Evolutionary conservation across 2,888 invertebrate species (phyloP).

Genomic region (Nomada ferruginata): DNA sequence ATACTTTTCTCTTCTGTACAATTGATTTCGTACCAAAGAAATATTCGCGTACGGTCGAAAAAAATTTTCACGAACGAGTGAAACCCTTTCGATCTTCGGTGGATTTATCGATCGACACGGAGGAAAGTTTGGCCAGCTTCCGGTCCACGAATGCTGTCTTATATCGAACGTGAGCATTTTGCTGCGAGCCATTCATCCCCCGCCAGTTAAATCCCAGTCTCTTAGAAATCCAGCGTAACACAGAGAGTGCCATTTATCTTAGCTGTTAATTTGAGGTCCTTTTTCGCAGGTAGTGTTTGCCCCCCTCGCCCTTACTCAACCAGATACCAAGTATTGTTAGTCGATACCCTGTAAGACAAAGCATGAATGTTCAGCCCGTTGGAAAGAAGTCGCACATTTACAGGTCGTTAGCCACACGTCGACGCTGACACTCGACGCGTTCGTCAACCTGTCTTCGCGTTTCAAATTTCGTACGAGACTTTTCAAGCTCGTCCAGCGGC

Average conservation of each 20-base stretch:
- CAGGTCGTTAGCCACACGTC: conserved; percentile 35
- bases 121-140: conserved; percentile 48
- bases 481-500: background rate
- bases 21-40: background rate
- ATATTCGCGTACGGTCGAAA: background rate
- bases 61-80: background rate
- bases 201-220: conserved; percentile 71
- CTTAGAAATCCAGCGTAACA: conserved; percentile 69
- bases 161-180: conserved; percentile 80
- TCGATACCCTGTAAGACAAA: conserved; percentile 69
- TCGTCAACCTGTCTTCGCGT: conserved; percentile 27
- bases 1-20: too few relatives aligned
- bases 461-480: conserved; percentile 9
- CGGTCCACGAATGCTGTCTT: conserved; percentile 64
- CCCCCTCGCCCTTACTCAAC: conserved; percentile 62
- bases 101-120: conserved; percentile 13
- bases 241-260: conserved; percentile 68
- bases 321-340: conserved; percentile 72
- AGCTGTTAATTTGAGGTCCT: conserved; percentile 68
- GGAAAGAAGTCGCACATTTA: conserved; percentile 45
- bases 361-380: conserved; percentile 67
- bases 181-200: conserved; percentile 75
- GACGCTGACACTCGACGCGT: conserved; percentile 44
- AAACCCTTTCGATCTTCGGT: background rate
- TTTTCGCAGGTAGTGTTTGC: conserved; percentile 71